Base-by-base conservation (phyloP, 1,140 invertebrate genomes). In the Drosophila arizonae region DNA sequence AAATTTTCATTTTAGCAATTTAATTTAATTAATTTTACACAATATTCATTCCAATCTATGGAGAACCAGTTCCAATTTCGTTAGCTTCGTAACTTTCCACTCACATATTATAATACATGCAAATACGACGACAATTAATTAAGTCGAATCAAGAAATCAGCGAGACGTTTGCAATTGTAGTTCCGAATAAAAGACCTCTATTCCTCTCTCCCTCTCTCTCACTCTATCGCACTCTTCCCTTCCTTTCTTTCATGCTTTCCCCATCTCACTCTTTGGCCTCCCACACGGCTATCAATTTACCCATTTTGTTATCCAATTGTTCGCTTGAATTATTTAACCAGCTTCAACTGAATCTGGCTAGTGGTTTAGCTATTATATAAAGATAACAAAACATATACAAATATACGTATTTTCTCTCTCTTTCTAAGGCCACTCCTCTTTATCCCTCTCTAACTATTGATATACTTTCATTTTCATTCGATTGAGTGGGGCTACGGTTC, bases 401-500 rank as follows among this genome's bases (percentile, higher is more conserved):
- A 46, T 46, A 17, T 17, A 17, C 17, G 4, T 46, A 17, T 21
- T 3, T 46, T 4, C 3, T n/a, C 11, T 43, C 17, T 26, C 3
- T 1, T 10, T 15, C 28, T 24, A 24, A 1, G 21, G 21, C 21
- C 21, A 3, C 21, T 24, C 28, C 30, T 41, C 45, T 39, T 61
- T 71, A 17, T 55, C 55, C 71, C 45, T 81, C 36, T 39, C 36
- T 39, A 36, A 79, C 30, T 74, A 81, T 77, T 82, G 54, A 78
- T 61, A 84, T 69, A 84, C 81, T 84, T 84, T 84, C 77, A 46
- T 74, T 85, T 84, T 84, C 81, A 67, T 67, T 64, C 50, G 56
- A 67, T 21, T 41, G 6, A 11, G 55, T 4, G 5, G 63, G 56
- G 65, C 21, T 61, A 11, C 15, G 62, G 64, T 55, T 11, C 50